Conservation (phyloP, 2,888 invertebrate species). For the Tetragonula carbonaria region DNA sequence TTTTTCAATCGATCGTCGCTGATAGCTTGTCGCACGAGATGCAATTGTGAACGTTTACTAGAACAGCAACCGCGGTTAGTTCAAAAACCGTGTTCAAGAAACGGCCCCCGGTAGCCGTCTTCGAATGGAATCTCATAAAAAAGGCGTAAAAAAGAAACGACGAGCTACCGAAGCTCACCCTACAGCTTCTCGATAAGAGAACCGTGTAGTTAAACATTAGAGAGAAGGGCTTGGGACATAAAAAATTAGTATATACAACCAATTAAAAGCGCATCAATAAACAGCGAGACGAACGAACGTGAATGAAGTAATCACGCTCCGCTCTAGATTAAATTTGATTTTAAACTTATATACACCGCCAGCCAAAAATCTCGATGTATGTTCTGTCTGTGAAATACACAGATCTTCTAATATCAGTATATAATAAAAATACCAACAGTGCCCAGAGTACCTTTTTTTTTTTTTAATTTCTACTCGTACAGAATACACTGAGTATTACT, state of each 20-base stretch:
- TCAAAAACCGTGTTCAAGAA: neutral
- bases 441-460: too few relatives aligned
- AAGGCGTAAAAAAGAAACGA: neutral
- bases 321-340: neutral
- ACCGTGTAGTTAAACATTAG: neutral
- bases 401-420: too few relatives aligned
- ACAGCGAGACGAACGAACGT: neutral
- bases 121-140: neutral
- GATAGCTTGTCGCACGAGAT: neutral
- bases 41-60: neutral
- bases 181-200: neutral
- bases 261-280: constrained; percentile 7
- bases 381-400: too few relatives aligned
- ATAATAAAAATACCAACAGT: too few relatives aligned
- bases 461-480: too few relatives aligned
- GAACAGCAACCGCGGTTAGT: neutral
- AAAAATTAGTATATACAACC: neutral
- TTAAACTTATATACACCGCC: too few relatives aligned
- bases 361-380: too few relatives aligned
- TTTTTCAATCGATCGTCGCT: neutral
- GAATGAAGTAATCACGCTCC: neutral
- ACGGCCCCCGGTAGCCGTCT: neutral
- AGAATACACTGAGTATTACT: too few relatives aligned
- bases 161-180: neutral
- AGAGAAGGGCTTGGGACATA: neutral